These are phyloP conservation scores for Zoanthus gigantus DNA, from an alignment of 92 coral and sea anemone species.

Conservation along the genomic window DNA sequence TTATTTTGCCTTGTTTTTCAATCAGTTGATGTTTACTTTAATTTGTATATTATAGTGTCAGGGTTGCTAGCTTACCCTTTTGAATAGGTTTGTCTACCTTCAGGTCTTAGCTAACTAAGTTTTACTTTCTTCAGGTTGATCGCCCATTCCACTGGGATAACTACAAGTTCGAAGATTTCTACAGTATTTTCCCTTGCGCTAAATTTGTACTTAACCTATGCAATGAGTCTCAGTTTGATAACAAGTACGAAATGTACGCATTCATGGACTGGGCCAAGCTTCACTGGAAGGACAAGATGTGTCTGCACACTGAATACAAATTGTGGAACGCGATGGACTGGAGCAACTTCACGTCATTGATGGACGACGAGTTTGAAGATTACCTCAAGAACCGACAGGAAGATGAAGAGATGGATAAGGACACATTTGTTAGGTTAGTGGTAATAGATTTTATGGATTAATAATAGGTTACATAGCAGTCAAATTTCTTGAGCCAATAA, in stretches of 20 bases:
- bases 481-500: too few species aligned
- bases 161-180: conserved; percentile 64
- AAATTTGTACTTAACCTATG: conserved; percentile 35
- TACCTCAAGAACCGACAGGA: not conserved
- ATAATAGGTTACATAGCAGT: too few species aligned
- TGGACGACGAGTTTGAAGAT: conserved; percentile 49
- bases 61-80: not conserved
- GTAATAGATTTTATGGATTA: not conserved
- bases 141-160: conserved; percentile 57
- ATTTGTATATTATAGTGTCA: too few species aligned
- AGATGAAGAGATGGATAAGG: conserved; percentile 39
- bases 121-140: conserved; percentile 8
- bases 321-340: conserved; percentile 54
- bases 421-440: conserved; percentile 60
- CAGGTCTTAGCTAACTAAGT: not conserved
- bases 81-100: not conserved
- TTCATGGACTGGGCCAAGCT: conserved; percentile 61
- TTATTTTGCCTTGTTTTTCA: too few species aligned
- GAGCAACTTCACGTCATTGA: conserved; percentile 52
- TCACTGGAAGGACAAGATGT: conserved; percentile 53
- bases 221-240: conserved; percentile 46
- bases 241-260: conserved; percentile 48
- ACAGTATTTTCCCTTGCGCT: conserved; percentile 45
- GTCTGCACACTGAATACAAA: conserved; percentile 23
- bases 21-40: too few species aligned